These are phyloP conservation scores for Gymnopithys bicolor DNA, from an alignment of 2,797 vertebrate genomes.

Conservation along the genomic window DNA sequence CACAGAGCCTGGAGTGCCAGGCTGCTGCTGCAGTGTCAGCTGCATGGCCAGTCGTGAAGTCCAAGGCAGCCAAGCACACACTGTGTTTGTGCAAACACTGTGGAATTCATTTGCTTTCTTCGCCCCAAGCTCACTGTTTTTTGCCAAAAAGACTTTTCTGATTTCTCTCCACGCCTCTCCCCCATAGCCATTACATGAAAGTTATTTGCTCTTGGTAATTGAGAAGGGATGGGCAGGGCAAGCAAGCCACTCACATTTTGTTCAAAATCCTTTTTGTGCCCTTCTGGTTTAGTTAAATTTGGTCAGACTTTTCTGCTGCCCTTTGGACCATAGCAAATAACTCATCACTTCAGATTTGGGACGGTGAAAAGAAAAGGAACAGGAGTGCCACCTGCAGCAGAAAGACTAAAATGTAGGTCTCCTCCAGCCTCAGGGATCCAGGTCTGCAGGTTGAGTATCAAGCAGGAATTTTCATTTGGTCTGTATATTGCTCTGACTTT, in stretches of 20 bases:
- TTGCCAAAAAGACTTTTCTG: constrained; percentile 12
- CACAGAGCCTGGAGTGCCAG: not conserved
- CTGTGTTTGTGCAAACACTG: not conserved
- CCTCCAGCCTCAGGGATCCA: not conserved
- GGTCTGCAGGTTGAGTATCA: not conserved
- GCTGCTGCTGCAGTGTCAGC: not conserved
- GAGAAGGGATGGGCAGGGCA: constrained; percentile 58
- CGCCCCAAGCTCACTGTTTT: not conserved
- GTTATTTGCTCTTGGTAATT: constrained; percentile 67
- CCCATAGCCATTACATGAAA: constrained; percentile 24
- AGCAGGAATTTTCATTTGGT: not conserved
- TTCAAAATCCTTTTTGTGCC: constrained; percentile 60
- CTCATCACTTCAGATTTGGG: constrained; percentile 36
- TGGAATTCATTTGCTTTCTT: not conserved
- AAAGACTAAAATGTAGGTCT: not conserved
- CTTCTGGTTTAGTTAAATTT: constrained; percentile 69
- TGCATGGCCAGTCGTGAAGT: not conserved
- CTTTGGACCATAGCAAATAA: constrained; percentile 63
- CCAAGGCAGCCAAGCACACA: not conserved
- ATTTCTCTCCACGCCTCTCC: not conserved
- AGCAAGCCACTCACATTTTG: constrained; percentile 54
- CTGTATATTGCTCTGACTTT: not conserved
- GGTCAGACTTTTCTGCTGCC: constrained; percentile 65
- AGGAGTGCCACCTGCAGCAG: constrained; percentile 63
- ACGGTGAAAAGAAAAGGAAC: constrained; percentile 15